Evolutionary conservation across 2,113 vertebrate genomes (phyloP), one percentile per base, ranked within the genome.

Genomic region (Caranx ignobilis): DNA sequence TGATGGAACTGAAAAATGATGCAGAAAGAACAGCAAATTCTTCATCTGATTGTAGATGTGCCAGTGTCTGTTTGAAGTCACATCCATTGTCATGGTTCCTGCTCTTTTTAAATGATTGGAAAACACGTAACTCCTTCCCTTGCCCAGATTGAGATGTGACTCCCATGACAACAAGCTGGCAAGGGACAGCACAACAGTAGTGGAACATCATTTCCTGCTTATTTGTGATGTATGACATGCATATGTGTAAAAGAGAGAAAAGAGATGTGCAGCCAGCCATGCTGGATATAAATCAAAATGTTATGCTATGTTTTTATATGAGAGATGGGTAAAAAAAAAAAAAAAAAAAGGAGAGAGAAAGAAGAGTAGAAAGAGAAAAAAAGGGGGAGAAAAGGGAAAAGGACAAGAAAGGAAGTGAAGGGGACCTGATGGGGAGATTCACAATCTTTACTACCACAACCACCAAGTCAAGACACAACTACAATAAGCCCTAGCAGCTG

Each of bases 71-170:
- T 79, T 71, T 75, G 9, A 85, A 75, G 67, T 61, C 72, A 37
- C 57, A 8, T 74, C 45, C 43, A 83, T 69, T 68, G 61, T 66
- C 64, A 57, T 71, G 39, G n/a, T 54, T 71, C 16, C 9, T 34
- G 60, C 64, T 66, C 76, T 84, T 65, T 72, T 81, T 60, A 81
- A 78, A 87, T 82, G 37, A 88, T 41, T 85, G 13, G 39, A 74
- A 77, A 83, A 84, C 71, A 79, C 50, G 26, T 66, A 57, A 84
- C 56, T 75, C 32, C 12, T 81, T 74, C 9, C 37, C 18, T 69
- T 68, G 71, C 35, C 71, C 56, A 67, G 77, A 81, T 70, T 79
- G 41, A 85, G 68, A 89, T 50, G 52, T 84, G 85, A 87, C 64
- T 63, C 19, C 10, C 39, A 78, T 82, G 73, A 71, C 45, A 87